Base-by-base conservation (phyloP, 2,797 vertebrate genomes). In the Myripristis murdjan region DNA sequence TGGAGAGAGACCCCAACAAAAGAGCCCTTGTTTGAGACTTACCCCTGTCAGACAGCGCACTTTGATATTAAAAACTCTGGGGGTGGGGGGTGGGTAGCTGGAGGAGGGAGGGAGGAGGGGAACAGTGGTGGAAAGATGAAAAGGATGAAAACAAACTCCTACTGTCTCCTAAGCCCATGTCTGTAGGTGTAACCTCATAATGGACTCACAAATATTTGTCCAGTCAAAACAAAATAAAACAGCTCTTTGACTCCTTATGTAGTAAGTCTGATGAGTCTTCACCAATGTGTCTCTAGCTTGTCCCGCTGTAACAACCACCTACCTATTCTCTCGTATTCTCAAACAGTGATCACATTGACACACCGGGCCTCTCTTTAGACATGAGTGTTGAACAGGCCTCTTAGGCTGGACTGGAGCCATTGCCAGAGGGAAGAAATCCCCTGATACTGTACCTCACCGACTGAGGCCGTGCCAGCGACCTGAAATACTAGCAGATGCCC, bases 151-250 rank as follows among this genome's bases (percentile, higher is more conserved):
- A 95, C 93, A 94, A 95, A 95, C 89, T 92, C 84, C 90, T 91
- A 91, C 84, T 86, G 89, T 93, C 85, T 91, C 88, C 83, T 82
- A 55, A 83, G 79, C 87, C 77, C 57, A n/a, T 80, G 92, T 94
- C 91, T 93, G 91, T 93, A 93, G 93, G 94, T 94, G 93, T 91
- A 92, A 90, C 92, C 91, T 87, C 91, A 90, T 92, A 90, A 93
- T 89, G 89, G 91, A 92, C 91, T 79, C 86, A 79, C 92, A 95
- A 95, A 95, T 94, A 95, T 95, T 94, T 94, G 89, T 93, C 91
- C 90, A 91, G 91, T 92, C 92, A 92, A 93, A 95, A 93, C 91
- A 93, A 94, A 94, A 93, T 88, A 92, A 92, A 93, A 91, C 74
- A 70, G 82, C 86, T 90, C 86, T 88, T 86, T 87, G 87, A 87